These are phyloP conservation scores for Fopius arisanus DNA, from an alignment of 1,140 invertebrate species.

Conservation along the genomic window DNA sequence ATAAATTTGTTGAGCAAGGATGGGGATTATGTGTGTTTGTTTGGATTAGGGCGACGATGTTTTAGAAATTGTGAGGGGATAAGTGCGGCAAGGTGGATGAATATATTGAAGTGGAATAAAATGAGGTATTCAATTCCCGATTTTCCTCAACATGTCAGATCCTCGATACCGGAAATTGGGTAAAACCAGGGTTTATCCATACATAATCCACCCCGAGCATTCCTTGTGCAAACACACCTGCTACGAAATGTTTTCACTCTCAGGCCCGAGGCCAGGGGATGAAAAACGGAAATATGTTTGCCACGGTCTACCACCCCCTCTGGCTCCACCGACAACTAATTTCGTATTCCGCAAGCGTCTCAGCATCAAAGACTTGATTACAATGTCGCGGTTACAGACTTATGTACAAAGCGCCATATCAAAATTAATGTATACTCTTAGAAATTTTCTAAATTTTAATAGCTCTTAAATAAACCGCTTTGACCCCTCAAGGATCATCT, in stretches of 20 bases:
- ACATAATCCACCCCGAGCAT: background rate
- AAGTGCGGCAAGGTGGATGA: no score
- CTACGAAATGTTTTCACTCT: background rate
- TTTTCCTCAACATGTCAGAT: no score
- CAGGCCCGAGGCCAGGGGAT: background rate
- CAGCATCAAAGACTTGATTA: conserved; percentile 38
- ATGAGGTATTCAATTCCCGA: no score
- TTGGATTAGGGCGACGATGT: no score
- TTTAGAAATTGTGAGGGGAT: no score
- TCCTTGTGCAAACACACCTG: background rate
- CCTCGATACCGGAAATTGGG: no score
- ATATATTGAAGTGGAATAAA: no score
- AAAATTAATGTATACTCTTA: background rate
- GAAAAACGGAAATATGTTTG: background rate
- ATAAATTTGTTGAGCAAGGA: no score
- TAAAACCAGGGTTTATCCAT: background rate
- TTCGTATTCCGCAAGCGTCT: conserved; percentile 23
- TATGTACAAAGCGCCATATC: conserved; percentile 17
- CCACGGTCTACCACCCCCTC: background rate
- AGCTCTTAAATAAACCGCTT: no score
- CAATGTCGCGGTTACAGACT: conserved; percentile 30
- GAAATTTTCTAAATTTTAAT: no score
- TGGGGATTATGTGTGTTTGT: no score
- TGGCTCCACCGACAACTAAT: conserved; percentile 12
- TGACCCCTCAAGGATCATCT: no score